Evolutionary conservation across 2,888 invertebrate genomes (phyloP).

Genomic region (Acronicta alni): DNA sequence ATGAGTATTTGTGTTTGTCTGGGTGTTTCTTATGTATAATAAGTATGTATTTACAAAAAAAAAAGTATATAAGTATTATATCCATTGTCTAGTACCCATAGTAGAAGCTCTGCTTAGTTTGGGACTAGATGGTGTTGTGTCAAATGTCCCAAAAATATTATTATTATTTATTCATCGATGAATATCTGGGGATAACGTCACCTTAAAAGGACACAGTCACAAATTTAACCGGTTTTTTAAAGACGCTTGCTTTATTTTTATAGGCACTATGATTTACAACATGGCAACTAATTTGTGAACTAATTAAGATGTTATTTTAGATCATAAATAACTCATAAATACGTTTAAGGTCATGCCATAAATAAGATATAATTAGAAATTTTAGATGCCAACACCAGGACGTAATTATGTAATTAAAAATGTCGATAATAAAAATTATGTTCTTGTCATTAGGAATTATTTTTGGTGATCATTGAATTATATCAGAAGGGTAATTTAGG

Average conservation of each 20-base stretch:
- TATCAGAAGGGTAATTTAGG: too few relatives aligned
- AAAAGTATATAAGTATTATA: too few relatives aligned
- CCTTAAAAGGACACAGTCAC: too few relatives aligned
- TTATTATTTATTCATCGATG: too few relatives aligned
- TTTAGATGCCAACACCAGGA: constrained; percentile 32
- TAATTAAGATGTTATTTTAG: constrained; percentile 47
- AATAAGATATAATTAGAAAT: constrained; percentile 41
- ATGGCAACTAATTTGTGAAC: constrained; percentile 27
- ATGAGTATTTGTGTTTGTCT: too few relatives aligned
- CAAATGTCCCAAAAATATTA: background rate
- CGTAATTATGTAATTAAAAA: constrained; percentile 36
- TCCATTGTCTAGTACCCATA: too few relatives aligned
- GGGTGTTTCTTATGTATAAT: too few relatives aligned
- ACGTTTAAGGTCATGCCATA: constrained; percentile 33
- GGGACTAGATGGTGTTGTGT: too few relatives aligned
- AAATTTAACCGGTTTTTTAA: background rate
- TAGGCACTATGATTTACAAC: constrained; percentile 38
- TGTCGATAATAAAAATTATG: constrained; percentile 26
- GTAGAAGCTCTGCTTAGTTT: too few relatives aligned
- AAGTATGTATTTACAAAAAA: too few relatives aligned
- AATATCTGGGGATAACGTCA: too few relatives aligned
- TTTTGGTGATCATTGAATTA: background rate
- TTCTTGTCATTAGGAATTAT: background rate
- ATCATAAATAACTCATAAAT: constrained; percentile 41
- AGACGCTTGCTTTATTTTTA: constrained; percentile 16